Evolutionary conservation across 2,797 vertebrate genomes (phyloP).

Genomic region (Hemitrygon akajei): DNA sequence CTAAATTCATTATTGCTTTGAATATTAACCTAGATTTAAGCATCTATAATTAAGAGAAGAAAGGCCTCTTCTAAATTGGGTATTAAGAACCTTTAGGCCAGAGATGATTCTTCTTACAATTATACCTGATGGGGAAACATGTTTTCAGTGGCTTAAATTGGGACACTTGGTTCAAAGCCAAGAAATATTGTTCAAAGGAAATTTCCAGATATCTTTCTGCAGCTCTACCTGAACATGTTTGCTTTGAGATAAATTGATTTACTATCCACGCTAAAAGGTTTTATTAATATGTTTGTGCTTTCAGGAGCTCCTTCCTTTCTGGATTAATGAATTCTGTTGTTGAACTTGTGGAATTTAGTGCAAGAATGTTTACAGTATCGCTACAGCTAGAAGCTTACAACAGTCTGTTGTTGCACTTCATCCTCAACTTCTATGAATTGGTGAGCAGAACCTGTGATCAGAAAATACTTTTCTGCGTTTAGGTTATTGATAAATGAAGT

Average conservation of each 20-base stretch:
- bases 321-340: conserved; percentile 67
- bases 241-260: neutral
- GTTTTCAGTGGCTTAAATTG: neutral
- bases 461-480: neutral
- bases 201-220: neutral
- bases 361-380: conserved; percentile 63
- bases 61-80: neutral
- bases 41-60: neutral
- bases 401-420: conserved; percentile 71
- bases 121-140: neutral
- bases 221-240: neutral
- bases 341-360: conserved; percentile 76
- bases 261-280: neutral
- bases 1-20: neutral
- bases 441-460: conserved; percentile 52
- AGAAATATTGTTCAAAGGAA: neutral
- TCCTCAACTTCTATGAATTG: conserved; percentile 85
- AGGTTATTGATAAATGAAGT: neutral
- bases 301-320: conserved; percentile 74
- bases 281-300: conserved; percentile 22
- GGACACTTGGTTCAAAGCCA: neutral
- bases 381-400: conserved; percentile 70
- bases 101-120: neutral
- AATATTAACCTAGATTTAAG: neutral
- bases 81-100: neutral